Conservation (phyloP, 2,113 vertebrate genomes). For the Cochlearius cochlearius region DNA sequence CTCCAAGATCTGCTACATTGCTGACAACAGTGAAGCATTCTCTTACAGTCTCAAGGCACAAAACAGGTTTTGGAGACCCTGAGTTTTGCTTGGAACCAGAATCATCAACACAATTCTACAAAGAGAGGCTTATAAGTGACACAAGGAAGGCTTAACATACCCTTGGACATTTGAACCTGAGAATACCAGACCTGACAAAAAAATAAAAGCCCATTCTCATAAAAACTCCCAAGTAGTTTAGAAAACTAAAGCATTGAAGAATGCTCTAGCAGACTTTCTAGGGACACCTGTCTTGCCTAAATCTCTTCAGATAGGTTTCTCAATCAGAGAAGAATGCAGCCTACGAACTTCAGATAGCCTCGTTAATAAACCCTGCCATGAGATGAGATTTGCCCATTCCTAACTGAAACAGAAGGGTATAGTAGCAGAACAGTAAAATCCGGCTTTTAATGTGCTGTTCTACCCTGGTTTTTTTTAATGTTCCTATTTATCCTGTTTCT, state of each 20-base stretch:
- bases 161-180: neutral
- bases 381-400: neutral
- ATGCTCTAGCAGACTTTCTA: neutral
- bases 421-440: neutral
- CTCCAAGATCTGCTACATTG: neutral
- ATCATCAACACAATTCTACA: neutral
- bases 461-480: neutral
- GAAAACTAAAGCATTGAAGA: neutral
- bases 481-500: neutral
- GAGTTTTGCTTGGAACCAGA: neutral
- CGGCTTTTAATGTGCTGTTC: neutral
- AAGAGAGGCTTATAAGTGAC: neutral
- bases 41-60: neutral
- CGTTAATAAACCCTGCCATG: neutral
- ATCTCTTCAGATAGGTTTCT: neutral
- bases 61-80: neutral
- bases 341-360: neutral
- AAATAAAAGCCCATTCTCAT: neutral
- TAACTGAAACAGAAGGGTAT: neutral
- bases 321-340: neutral
- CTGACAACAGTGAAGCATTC: neutral
- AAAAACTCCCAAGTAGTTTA: neutral
- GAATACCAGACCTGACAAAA: neutral
- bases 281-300: neutral
- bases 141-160: neutral